Conservation (phyloP, 2,888 invertebrate species). For the Scelioninae gen. 2 region DNA sequence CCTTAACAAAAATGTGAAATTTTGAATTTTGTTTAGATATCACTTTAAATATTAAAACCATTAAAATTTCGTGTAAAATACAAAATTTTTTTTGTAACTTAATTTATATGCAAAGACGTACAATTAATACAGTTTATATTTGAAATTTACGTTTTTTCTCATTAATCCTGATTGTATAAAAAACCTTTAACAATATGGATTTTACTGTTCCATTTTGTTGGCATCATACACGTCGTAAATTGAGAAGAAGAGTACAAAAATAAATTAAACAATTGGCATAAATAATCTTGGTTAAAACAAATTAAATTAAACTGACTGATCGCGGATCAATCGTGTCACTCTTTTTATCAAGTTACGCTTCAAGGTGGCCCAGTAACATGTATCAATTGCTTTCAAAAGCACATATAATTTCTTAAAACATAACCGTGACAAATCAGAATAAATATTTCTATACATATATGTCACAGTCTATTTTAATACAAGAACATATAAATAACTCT, state of each 20-base stretch:
- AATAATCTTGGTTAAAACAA: too few relatives aligned
- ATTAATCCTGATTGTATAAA: background rate
- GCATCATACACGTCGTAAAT: slow-evolving; percentile 21
- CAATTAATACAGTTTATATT: too few relatives aligned
- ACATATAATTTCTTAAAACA: slow-evolving; percentile 69
- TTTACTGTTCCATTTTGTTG: background rate
- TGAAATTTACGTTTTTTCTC: background rate
- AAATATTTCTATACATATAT: slow-evolving; percentile 46
- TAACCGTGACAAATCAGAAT: slow-evolving; percentile 65
- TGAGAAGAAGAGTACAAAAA: background rate
- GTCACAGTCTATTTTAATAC: too few relatives aligned
- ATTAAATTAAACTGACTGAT: background rate
- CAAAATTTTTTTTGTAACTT: too few relatives aligned
- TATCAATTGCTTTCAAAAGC: slow-evolving; percentile 20
- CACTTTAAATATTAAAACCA: too few relatives aligned
- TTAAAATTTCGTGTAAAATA: too few relatives aligned
- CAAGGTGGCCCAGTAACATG: slow-evolving; percentile 12
- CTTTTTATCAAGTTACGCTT: slow-evolving; percentile 9
- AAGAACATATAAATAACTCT: too few relatives aligned
- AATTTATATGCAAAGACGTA: too few relatives aligned
- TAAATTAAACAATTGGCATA: background rate
- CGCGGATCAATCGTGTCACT: background rate
- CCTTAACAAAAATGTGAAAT: too few relatives aligned
- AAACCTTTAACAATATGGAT: background rate
- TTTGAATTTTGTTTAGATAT: too few relatives aligned